A percentile compares a stretch with the other conserved stretches of the same genome.
Evolutionary conservation across 92 coral and sea anemone genomes (phyloP).

Genomic region (Bergia sp.): DNA sequence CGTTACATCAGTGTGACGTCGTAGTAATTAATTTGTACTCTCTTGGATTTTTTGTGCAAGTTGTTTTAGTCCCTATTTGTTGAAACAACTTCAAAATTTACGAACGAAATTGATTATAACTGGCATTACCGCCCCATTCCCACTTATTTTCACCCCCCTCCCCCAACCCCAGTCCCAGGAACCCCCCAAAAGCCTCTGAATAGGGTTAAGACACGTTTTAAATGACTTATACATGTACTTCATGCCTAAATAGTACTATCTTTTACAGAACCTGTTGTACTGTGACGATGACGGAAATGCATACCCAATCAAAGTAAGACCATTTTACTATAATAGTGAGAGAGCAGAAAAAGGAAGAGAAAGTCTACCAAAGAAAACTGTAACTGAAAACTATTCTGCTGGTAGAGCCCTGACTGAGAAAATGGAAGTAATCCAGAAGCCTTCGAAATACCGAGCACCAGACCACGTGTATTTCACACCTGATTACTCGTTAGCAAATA

Average conservation of each 20-base stretch:
- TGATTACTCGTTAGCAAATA: not conserved
- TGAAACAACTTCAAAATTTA: too few species aligned
- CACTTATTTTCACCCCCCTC: too few species aligned
- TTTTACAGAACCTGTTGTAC: conserved; percentile 18
- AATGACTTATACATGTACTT: not conserved
- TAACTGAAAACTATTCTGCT: not conserved
- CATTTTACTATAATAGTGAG: not conserved
- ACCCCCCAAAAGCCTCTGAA: too few species aligned
- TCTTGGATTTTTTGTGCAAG: too few species aligned
- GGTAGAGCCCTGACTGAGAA: not conserved
- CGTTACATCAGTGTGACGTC: too few species aligned
- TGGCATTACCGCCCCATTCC: too few species aligned
- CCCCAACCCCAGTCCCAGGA: too few species aligned
- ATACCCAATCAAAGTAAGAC: not conserved
- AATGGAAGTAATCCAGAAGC: not conserved
- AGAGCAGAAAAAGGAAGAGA: not conserved
- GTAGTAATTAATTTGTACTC: too few species aligned
- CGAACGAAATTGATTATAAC: too few species aligned
- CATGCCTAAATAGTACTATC: not conserved
- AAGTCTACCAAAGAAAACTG: not conserved
- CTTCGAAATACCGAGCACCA: not conserved
- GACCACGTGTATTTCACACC: conserved; percentile 18
- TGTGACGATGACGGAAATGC: conserved; percentile 7
- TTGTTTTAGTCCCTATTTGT: too few species aligned
- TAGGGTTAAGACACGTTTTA: not conserved